Percentiles rank a stretch among this genome's conserved stretches.
phyloP scores from a whole-genome alignment of 2,888 invertebrate species.

The Kryphioiulus occultus region DNA sequence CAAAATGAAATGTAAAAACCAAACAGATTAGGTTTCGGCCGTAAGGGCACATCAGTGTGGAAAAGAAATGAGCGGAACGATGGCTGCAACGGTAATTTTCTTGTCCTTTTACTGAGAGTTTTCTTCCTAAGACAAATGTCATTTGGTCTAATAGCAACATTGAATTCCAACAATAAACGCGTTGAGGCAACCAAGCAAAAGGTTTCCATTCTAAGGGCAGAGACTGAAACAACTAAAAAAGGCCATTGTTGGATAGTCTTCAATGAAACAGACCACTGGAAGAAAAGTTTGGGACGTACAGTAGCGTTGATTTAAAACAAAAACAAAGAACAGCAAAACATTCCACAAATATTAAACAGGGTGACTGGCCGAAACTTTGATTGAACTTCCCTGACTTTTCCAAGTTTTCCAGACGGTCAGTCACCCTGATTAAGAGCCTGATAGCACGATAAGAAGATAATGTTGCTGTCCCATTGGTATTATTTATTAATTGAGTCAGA shows the following conservation, averaged over 20 bases:
- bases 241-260: background rate
- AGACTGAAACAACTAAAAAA: background rate
- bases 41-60: background rate
- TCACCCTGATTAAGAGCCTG: background rate
- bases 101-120: slow-evolving; percentile 40
- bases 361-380: too few species aligned
- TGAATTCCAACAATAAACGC: slow-evolving; percentile 14
- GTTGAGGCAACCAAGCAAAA: background rate
- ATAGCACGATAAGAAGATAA: too few species aligned
- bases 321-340: background rate
- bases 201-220: background rate
- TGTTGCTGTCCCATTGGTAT: too few species aligned
- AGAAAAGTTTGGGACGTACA: background rate
- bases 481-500: too few species aligned
- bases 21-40: background rate
- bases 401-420: too few species aligned
- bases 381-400: too few species aligned
- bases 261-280: background rate
- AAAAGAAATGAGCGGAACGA: slow-evolving; percentile 22
- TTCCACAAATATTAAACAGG: background rate
- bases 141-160: slow-evolving; percentile 26
- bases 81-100: slow-evolving; percentile 37
- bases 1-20: slow-evolving; percentile 39
- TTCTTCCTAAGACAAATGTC: slow-evolving; percentile 19
- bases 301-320: background rate